Percentiles rank a stretch among this genome's conserved stretches.
Evolutionary conservation across 2,113 vertebrate genomes (phyloP).

Genomic region (Pseudonaja textilis): DNA sequence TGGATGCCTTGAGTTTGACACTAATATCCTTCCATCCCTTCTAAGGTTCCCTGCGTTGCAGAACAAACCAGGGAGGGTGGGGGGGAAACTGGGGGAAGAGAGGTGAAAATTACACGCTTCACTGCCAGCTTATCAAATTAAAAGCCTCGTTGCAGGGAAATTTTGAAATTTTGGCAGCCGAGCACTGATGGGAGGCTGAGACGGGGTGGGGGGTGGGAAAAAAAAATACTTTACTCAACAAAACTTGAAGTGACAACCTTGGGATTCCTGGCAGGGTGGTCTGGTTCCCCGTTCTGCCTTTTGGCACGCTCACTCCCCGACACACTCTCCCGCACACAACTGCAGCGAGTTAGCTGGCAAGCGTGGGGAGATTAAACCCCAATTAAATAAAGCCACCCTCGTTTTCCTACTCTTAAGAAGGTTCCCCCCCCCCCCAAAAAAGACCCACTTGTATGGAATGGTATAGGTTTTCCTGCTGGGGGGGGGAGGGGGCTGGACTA

Average conservation of each 20-base stretch:
- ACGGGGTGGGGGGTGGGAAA: not conserved
- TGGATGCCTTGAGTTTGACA: no score
- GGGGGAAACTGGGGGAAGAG: not conserved
- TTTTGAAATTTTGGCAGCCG: conserved; percentile 28
- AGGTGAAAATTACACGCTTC: not conserved
- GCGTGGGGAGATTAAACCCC: not conserved
- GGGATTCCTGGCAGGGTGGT: not conserved
- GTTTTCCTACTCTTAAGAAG: not conserved
- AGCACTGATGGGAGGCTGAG: conserved; percentile 3
- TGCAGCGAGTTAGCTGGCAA: not conserved
- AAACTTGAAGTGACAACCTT: conserved; percentile 60
- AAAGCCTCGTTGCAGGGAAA: conserved; percentile 27
- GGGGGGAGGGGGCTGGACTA: no score
- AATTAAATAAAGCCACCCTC: not conserved
- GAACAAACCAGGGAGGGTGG: not conserved
- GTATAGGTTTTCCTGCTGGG: no score
- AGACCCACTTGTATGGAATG: not conserved
- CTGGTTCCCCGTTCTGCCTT: not conserved
- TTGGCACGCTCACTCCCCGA: not conserved
- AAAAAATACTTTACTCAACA: conserved; percentile 22
- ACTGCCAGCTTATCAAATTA: conserved; percentile 28
- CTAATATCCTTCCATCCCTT: no score
- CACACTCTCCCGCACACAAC: not conserved
- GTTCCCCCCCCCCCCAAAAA: no score
- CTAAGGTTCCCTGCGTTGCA: not conserved